Percentiles rank a stretch among this genome's conserved stretches.
phyloP scores from a whole-genome alignment of 1,140 invertebrate species.

The Mizuhopecten yessoensis region DNA sequence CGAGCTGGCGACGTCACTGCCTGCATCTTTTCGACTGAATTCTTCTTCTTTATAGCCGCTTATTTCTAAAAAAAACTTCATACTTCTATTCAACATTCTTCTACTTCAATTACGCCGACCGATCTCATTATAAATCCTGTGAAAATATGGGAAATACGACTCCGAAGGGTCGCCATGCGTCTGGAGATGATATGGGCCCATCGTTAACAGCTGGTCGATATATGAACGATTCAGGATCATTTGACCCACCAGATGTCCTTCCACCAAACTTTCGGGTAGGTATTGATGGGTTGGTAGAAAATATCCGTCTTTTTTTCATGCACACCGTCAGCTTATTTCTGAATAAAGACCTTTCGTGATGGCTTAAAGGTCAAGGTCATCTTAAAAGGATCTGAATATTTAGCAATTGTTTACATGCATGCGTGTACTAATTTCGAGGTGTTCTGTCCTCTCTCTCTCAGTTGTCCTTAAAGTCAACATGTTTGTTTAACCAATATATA shows the following conservation, averaged over 20 bases:
- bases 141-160: conserved; percentile 76
- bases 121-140: background rate
- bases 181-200: conserved; percentile 77
- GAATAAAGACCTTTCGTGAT: background rate
- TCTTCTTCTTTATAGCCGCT: background rate
- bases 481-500: background rate
- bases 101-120: background rate
- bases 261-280: conserved; percentile 51
- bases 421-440: background rate
- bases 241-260: conserved; percentile 53
- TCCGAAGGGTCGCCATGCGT: conserved; percentile 74
- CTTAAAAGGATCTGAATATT: background rate
- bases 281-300: conserved; percentile 41
- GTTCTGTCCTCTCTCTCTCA: background rate
- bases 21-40: background rate
- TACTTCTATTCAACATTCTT: background rate
- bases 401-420: conserved; percentile 25
- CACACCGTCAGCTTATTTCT: background rate
- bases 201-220: conserved; percentile 72
- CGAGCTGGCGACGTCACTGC: conserved; percentile 22
- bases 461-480: background rate
- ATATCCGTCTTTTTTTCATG: background rate
- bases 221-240: conserved; percentile 47
- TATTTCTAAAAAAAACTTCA: background rate
- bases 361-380: conserved; percentile 47